Base-by-base conservation (phyloP, 2,888 invertebrate genomes). In the Drosophila picticornis region DNA sequence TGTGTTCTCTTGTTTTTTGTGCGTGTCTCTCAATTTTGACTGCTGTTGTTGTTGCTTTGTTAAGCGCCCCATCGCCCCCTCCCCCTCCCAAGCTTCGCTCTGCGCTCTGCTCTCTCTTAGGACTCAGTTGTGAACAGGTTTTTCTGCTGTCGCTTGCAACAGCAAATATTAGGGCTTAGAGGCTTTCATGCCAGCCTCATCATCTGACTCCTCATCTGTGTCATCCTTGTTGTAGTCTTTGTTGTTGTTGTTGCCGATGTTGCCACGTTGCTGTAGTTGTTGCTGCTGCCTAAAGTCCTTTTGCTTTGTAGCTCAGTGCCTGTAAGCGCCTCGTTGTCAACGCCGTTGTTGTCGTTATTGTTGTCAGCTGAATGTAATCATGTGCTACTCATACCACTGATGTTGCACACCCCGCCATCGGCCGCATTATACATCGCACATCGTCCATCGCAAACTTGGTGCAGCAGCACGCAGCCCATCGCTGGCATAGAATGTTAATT, bases 91-190 rank as follows among this genome's bases (percentile, higher is more conserved):
- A 48, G 57, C 59, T 19, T 19, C 36, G 9, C 29, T 43, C 6
- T 25, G 50, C 56, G 38, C 27, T 29, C n/a, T 16, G n/a, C 55
- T 27, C 27, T 9, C 27, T 7, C 4, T 53, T 11, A 10, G 19
- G 27, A 19, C 52, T 19, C 58, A 51, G 50, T 53, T 64, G 22
- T 32, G 31, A 22, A 16, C 66, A 66, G 59, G 32, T 36, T 72
- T 61, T 64, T 59, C n/a, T 63, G 55, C 51, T 59, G 46, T 60
- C 55, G 53, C 63, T 70, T 67, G 65, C 77, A 73, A 71, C 67
- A 77, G 77, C 82, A 83, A 76, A 80, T 84, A 84, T 75, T 77
- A 67, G 50, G 80, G 77, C 84, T 84, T 86, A 84, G 73, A 77
- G 70, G 80, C 73, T 81, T 73, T 68, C 52, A 62, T 70, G 64